Evolutionary conservation across 2,888 invertebrate species (phyloP).

Genomic region (Stenurella melanura): DNA sequence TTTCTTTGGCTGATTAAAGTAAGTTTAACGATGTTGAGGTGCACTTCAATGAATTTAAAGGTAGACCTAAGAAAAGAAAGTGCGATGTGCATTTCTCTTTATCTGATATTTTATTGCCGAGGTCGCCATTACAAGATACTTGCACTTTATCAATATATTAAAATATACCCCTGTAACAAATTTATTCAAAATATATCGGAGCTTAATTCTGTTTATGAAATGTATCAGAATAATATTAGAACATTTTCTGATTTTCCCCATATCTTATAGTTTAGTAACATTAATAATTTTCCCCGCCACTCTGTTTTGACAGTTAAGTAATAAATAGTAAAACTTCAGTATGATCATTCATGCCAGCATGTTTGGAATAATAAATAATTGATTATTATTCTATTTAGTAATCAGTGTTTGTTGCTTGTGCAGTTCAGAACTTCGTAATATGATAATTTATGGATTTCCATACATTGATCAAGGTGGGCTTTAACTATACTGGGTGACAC

Average conservation of each 20-base stretch:
- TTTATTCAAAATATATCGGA: no score
- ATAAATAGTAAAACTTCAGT: slow-evolving; percentile 1
- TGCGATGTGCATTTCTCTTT: no score
- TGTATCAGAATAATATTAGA: neutral
- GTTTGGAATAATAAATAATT: slow-evolving; percentile 7
- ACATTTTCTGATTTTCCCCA: neutral
- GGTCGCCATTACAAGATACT: no score
- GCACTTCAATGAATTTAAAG: no score
- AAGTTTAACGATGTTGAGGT: no score
- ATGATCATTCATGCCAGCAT: neutral
- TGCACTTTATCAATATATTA: no score
- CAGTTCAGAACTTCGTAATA: neutral
- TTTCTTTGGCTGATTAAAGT: no score
- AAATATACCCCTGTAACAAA: no score
- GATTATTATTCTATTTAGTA: slow-evolving; percentile 3
- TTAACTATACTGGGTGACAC: no score
- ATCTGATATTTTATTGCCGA: no score
- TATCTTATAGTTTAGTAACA: neutral
- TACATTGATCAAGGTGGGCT: neutral
- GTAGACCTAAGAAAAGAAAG: no score
- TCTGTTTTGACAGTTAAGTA: slow-evolving; percentile 6
- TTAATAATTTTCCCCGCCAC: neutral
- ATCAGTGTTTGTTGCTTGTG: neutral
- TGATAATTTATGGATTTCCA: neutral
- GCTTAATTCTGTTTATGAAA: no score